Percentiles rank a stretch among this genome's conserved stretches.
phyloP scores from a whole-genome alignment of 2,113 vertebrate genomes.

The Leptocoma aspasia region DNA sequence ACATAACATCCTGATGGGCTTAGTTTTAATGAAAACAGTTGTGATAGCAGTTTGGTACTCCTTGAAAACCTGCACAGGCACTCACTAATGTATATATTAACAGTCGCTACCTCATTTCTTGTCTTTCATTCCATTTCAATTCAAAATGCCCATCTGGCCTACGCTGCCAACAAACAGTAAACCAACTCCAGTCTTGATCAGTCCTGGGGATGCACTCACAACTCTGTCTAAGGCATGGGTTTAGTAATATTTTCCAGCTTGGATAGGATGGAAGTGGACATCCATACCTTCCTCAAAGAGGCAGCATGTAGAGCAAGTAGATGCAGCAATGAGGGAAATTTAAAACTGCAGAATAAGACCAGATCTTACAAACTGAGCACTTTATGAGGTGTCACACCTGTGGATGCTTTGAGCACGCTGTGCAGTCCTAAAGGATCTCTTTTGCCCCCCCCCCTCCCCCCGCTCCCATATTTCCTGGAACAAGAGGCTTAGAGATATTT shows the following conservation, averaged over 20 bases:
- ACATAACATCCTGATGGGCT: neutral
- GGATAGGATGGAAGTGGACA: neutral
- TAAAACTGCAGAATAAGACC: neutral
- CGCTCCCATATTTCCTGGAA: neutral
- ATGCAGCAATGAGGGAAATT: neutral
- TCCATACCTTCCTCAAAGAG: neutral
- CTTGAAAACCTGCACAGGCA: neutral
- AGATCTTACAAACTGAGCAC: neutral
- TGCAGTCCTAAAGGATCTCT: neutral
- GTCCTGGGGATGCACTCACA: neutral
- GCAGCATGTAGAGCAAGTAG: neutral
- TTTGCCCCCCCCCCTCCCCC: no score
- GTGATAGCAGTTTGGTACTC: neutral
- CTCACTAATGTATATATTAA: no score
- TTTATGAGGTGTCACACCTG: neutral
- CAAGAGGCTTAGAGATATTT: neutral
- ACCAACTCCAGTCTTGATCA: neutral
- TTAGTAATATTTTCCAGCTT: neutral
- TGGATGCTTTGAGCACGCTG: neutral
- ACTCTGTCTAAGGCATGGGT: neutral
- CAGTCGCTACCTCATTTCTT: neutral
- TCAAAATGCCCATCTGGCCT: neutral
- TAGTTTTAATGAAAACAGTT: neutral
- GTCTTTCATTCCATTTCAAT: neutral
- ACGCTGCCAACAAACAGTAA: accelerated